Evolutionary conservation across 2,113 vertebrate genomes (phyloP), one percentile per base, ranked within the genome.

Genomic region (Alethe castanea): DNA sequence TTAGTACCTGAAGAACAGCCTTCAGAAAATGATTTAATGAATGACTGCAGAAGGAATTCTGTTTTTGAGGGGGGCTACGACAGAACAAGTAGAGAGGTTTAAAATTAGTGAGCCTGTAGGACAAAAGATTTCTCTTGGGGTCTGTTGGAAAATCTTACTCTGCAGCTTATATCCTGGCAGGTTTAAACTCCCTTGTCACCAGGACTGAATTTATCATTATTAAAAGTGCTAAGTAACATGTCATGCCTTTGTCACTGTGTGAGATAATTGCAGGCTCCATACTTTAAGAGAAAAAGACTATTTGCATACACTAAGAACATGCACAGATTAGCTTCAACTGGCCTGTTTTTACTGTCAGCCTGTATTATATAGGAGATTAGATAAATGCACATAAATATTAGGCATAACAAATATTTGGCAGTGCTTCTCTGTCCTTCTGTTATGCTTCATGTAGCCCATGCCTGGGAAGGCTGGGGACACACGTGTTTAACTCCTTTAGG

Each of bases 241-340:
- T 95, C 90, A 83, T 98, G 92, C 86, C 96, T 96, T 69, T 96
- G 35, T 94, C 60, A 29, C 93, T 79, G 76, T 66, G 79, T 23
- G 44, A 96, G 96, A 92, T 97, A 97, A 98, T 98, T 98, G 97
- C 95, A 95, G 96, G 87, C 90, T 97, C 78, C 81, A 54, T 93
- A 82, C 93, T 97, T 97, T 95, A 96, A 97, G 96, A 96, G 97
- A 86, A 95, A 95, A 96, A 95, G 86, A 85, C 92, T 97, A 67
- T 97, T 98, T 97, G 96, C 96, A 95, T 97, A 97, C 36, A 72
- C 52, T 54, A 93, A 88, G 81, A 96, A 93, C 86, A 83, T 35
- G 69, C 54, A 69, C 72, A 94, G 94, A 96, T 97, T 90, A 97
- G 94, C 95, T 97, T 96, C 92, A 95, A 76, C 92, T 88, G 64